Conservation (phyloP, 2,797 vertebrate species). For the Percopsis omiscomaycus region DNA sequence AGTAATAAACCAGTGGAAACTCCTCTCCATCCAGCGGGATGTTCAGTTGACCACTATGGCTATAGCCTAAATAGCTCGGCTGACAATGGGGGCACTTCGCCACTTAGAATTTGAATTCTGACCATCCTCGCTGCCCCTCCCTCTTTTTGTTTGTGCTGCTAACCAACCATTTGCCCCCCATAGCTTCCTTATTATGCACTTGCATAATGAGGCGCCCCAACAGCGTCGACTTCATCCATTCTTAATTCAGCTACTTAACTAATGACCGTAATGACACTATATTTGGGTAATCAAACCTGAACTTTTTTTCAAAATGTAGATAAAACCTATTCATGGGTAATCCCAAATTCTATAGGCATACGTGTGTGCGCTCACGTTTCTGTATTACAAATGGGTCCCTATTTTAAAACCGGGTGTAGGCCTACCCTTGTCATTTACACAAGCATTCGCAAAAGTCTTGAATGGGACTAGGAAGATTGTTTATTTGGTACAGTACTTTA, state of each 20-base stretch:
- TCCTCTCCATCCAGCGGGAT: constrained; percentile 3
- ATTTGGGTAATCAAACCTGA: constrained; percentile 59
- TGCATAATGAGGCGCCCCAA: constrained; percentile 80
- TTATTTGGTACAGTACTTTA: too few species aligned
- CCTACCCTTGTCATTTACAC: too few species aligned
- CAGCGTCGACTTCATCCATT: constrained; percentile 64
- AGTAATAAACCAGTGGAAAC: constrained; percentile 18
- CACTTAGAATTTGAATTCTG: constrained; percentile 73
- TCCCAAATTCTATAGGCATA: background rate
- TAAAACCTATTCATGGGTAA: background rate
- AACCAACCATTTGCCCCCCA: constrained; percentile 70
- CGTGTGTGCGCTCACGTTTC: background rate
- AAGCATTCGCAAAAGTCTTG: too few species aligned
- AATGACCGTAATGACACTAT: constrained; percentile 77
- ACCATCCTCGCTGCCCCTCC: constrained; percentile 61
- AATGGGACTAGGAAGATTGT: too few species aligned
- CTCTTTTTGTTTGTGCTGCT: constrained; percentile 70
- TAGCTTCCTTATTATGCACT: constrained; percentile 66
- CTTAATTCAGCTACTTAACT: constrained; percentile 70
- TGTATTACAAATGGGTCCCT: too few species aligned
- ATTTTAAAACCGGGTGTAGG: too few species aligned
- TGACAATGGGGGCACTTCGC: constrained; percentile 64
- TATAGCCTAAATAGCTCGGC: constrained; percentile 47
- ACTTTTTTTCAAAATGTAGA: constrained; percentile 45
- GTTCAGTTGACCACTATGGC: constrained; percentile 1